phyloP scores from a whole-genome alignment of 2,888 invertebrate species.

The Molorchus minor region DNA sequence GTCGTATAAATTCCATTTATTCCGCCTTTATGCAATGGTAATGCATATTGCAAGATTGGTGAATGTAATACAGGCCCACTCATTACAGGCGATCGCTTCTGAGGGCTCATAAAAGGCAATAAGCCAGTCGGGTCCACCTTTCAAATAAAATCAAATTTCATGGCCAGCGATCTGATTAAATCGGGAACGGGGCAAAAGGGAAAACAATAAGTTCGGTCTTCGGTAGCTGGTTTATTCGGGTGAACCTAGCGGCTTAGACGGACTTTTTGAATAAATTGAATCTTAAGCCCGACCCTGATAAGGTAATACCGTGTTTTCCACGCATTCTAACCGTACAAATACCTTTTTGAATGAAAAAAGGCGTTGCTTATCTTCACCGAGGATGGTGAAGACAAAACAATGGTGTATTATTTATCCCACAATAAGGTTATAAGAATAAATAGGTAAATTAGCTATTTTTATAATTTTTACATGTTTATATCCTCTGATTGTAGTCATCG shows the following conservation, averaged over 20 bases:
- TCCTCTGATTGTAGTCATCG: too few relatives aligned
- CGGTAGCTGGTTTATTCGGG: constrained; percentile 9
- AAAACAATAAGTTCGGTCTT: constrained; percentile 36
- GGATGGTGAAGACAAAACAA: neutral
- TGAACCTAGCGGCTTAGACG: constrained; percentile 36
- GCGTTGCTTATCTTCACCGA: neutral
- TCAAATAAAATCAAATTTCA: constrained; percentile 52
- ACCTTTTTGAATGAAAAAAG: constrained; percentile 33
- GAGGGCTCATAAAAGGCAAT: constrained; percentile 46
- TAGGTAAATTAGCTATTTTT: too few relatives aligned
- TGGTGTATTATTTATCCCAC: constrained; percentile 10
- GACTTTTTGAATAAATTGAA: constrained; percentile 53
- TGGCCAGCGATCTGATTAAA: constrained; percentile 52
- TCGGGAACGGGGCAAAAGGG: constrained; percentile 34
- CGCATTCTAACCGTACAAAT: constrained; percentile 47
- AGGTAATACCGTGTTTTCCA: constrained; percentile 49
- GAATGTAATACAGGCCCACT: constrained; percentile 17
- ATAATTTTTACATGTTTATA: too few relatives aligned
- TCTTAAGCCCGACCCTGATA: constrained; percentile 52
- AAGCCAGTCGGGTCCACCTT: constrained; percentile 44
- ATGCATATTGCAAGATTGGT: too few relatives aligned
- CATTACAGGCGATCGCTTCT: constrained; percentile 33
- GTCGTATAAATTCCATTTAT: too few relatives aligned
- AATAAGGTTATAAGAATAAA: too few relatives aligned
- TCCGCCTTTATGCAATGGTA: too few relatives aligned